Base-by-base conservation (phyloP, 2,888 invertebrate species). In the Trachelus tabidus region DNA sequence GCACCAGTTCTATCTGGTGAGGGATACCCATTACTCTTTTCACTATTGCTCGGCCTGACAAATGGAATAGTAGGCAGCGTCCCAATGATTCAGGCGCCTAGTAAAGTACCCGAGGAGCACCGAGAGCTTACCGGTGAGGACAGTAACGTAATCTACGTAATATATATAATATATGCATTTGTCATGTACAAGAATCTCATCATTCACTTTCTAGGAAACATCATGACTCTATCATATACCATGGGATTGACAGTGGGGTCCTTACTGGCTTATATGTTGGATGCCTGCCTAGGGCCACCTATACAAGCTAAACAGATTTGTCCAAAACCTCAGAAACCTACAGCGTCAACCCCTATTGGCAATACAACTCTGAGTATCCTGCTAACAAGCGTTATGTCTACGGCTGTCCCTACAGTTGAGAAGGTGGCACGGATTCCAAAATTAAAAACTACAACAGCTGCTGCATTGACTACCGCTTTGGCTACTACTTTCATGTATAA, bases 151-250 rank as follows among this genome's bases (percentile, higher is more conserved):
- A 34, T 11, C 71, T 69, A 76, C 12, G 34, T 34, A 68, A 69
- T 15, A 35, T 75, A 56, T 69, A 40, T 34, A 12, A 76, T 78
- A 79, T 75, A 75, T 71, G 2, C 23, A 56, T 23, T 23, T 56
- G 2, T 9, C 23, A 56, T 56, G 23, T 23, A 9, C 23, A 56
- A 56, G 23, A 23, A 56, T 23, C 9, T 56, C 23, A 68, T n/a
- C 23, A 40, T 40, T 76, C 75, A 75, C 74, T 76, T 92, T 90
- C 69, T 92, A 96, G 97, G 97, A 75, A 98, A 98, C 90, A 96
- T 98, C 92, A 98, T 98, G 98, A 98, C 98, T 0, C 91, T 98
- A 3, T 96, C 97, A 0, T 98, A 98, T 92, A 97, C 96, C 91
- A 94, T 97, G 69, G 98, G 98, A 0, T 92, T 98, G 75, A 95